These are phyloP conservation scores for Malacoctenus gilli DNA, from an alignment of 2,797 vertebrate species.

Conservation along the genomic window DNA sequence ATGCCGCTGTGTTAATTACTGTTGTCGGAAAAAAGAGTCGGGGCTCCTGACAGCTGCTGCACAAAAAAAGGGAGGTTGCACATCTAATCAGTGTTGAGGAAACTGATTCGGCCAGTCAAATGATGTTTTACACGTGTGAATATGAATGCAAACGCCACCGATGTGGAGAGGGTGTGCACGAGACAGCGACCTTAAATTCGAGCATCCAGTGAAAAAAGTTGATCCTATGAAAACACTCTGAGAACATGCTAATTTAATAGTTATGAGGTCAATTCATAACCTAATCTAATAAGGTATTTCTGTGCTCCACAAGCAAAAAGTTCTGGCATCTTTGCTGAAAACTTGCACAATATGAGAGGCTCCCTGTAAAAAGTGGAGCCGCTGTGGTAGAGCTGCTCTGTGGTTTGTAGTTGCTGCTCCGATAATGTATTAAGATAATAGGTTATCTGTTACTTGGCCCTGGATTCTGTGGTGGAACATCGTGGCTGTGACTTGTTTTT, in stretches of 20 bases:
- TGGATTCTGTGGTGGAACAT: not conserved
- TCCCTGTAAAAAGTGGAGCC: too few relatives aligned
- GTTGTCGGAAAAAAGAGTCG: constrained; percentile 15
- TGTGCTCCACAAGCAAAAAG: too few relatives aligned
- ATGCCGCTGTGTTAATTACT: constrained; percentile 35
- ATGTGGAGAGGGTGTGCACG: not conserved
- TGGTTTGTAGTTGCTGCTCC: not conserved
- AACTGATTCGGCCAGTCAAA: not conserved
- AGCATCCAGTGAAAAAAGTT: too few relatives aligned
- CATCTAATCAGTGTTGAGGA: constrained; percentile 3
- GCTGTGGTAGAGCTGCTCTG: not conserved
- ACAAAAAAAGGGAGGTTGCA: not conserved
- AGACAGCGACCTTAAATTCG: too few relatives aligned
- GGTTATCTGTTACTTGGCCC: too few relatives aligned
- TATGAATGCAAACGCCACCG: not conserved
- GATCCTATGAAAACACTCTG: too few relatives aligned
- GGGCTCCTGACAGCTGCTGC: not conserved
- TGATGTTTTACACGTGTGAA: not conserved
- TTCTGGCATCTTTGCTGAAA: too few relatives aligned
- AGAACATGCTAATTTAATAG: too few relatives aligned
- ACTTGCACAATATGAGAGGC: too few relatives aligned
- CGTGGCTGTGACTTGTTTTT: not conserved
- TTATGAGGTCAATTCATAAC: too few relatives aligned
- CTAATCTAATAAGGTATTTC: too few relatives aligned
- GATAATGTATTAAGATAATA: not conserved